Evolutionary conservation across 2,888 invertebrate genomes (phyloP).

Genomic region (Oscheius onirici): DNA sequence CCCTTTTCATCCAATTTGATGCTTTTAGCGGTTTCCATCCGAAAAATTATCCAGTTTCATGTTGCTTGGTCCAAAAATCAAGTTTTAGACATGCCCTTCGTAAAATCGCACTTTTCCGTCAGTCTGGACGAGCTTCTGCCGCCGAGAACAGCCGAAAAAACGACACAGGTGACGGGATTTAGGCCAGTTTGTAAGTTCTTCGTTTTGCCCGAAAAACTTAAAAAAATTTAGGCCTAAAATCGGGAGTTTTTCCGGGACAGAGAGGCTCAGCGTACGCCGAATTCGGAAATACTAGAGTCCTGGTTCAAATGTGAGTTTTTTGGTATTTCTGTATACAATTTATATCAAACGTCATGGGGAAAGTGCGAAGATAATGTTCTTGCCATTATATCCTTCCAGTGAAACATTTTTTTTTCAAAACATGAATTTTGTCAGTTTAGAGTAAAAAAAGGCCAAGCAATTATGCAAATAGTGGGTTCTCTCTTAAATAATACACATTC

Average conservation of each 20-base stretch:
- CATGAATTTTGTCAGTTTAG: too few species aligned
- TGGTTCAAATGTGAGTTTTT: conserved; percentile 48
- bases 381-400: too few species aligned
- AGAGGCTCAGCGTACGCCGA: conserved; percentile 58
- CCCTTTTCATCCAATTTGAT: background rate
- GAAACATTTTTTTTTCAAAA: too few species aligned
- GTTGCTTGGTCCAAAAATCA: background rate
- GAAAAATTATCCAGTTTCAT: background rate
- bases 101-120: conserved; percentile 19
- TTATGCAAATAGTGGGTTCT: too few species aligned
- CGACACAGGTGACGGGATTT: background rate
- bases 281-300: conserved; percentile 52
- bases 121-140: conserved; percentile 16
- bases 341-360: too few species aligned
- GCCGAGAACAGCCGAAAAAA: background rate
- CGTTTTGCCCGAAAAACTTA: background rate
- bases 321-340: too few species aligned
- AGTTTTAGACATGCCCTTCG: conserved; percentile 19
- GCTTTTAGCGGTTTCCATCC: background rate
- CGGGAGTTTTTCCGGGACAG: conserved; percentile 49
- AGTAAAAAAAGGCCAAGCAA: too few species aligned
- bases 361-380: too few species aligned
- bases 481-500: too few species aligned
- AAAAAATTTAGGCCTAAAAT: conserved; percentile 46
- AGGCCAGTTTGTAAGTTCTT: conserved; percentile 15